Base-by-base conservation (phyloP, 2,888 invertebrate species). In the Pherbina coryleti region DNA sequence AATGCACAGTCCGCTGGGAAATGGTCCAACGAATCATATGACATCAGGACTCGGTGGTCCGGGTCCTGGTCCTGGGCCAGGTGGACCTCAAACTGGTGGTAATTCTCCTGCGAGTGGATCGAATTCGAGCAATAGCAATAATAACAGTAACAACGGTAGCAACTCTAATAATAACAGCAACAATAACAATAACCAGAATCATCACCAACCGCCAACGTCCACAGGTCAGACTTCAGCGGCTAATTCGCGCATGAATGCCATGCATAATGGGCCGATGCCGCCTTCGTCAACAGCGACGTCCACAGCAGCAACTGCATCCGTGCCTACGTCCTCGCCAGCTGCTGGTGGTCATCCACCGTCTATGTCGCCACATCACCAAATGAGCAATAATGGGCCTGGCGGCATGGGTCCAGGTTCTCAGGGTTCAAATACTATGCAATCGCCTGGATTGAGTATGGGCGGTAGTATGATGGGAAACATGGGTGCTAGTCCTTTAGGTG, bases 1-100 rank as follows among this genome's bases (percentile, higher is more conserved):
- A 11, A 93, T 95, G 92, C 94, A 94, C 84, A 94, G 93, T 90
- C 94, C 93, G 66, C 88, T 93, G 79, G 93, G 93, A 17, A 92
- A 92, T 82, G 92, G 93, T 75, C 93, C 93, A 0, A 92, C 92
- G 81, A 88, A 86, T 82, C 89, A 88, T 77, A 88, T 86, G 81
- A 82, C 82, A 66, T 92, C 92, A 90, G 92, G 88, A 84, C 84
- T 85, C 8, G 88, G 88, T 17, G 88, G 87, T 7, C 86, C 86
- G 0, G 87, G 86, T 2, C 88, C 87, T 0, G 87, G 88, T 0
- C 85, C 89, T 22, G 87, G 87, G 22, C 85, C 86, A 0, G 86
- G 87, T 4, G 84, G 85, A 28, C 81, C 80, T 57, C 77, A 77
- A n/a, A 37, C 66, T n/a, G 86, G 86, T 79, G 87, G 87, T 70